Conservation (phyloP, 2,113 vertebrate species). For the Embiotoca jacksoni region DNA sequence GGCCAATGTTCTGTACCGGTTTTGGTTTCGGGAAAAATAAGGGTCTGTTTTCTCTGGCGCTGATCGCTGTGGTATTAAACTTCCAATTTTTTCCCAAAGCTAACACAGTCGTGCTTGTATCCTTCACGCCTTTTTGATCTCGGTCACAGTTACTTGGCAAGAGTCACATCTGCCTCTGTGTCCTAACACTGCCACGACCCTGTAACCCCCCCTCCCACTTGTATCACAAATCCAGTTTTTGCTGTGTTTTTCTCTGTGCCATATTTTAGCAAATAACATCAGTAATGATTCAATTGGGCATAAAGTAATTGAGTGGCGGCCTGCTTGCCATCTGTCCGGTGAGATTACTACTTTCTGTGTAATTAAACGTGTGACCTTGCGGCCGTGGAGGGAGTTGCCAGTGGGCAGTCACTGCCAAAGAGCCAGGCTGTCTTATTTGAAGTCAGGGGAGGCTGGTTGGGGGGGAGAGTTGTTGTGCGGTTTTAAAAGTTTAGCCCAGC, state of each 20-base stretch:
- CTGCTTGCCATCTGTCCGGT: constrained; percentile 84
- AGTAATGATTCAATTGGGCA: constrained; percentile 84
- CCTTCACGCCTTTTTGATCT: constrained; percentile 80
- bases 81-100: constrained; percentile 61
- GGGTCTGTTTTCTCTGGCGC: constrained; percentile 73
- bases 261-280: constrained; percentile 82
- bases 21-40: constrained; percentile 69
- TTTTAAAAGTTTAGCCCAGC: constrained; percentile 76
- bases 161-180: constrained; percentile 72
- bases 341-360: constrained; percentile 85
- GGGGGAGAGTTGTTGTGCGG: constrained; percentile 55
- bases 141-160: constrained; percentile 76
- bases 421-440: constrained; percentile 71
- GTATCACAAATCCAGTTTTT: constrained; percentile 64
- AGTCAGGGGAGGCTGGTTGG: constrained; percentile 48
- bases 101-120: constrained; percentile 61
- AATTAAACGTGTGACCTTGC: constrained; percentile 86
- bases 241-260: constrained; percentile 54
- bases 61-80: constrained; percentile 69
- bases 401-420: constrained; percentile 67
- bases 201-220: constrained; percentile 33
- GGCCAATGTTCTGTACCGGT: constrained; percentile 67
- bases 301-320: constrained; percentile 79
- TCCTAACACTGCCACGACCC: constrained; percentile 47
- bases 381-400: constrained; percentile 69